phyloP scores from a whole-genome alignment of 37 sponge, comb jelly and placozoan species.

The Beroe ovata region DNA sequence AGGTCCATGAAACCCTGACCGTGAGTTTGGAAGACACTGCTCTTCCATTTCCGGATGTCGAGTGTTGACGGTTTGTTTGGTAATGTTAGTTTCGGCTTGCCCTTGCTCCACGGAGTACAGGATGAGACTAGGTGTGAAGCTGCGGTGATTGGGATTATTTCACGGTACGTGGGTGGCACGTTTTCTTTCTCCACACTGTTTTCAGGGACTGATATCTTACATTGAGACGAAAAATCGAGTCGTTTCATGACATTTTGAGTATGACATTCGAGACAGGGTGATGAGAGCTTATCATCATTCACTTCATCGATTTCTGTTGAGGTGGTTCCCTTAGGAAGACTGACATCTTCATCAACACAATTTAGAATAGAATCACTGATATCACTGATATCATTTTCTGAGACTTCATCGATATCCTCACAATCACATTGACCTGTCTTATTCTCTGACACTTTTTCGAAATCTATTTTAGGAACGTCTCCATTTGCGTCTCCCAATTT shows the following conservation, averaged over 20 bases:
- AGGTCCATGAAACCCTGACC: not conserved
- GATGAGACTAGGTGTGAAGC: constrained; percentile 7
- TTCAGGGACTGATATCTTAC: not conserved
- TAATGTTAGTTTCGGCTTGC: constrained; percentile 1
- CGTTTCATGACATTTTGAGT: constrained; percentile 54
- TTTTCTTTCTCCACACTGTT: not conserved
- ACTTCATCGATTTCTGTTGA: not conserved
- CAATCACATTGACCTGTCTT: not conserved
- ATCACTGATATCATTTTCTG: not conserved
- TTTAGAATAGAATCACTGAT: not conserved
- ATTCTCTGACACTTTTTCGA: not conserved
- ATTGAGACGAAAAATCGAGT: constrained; percentile 30
- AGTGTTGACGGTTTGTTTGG: not conserved
- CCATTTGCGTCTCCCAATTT: not conserved
- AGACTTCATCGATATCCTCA: not conserved
- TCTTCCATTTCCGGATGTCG: constrained; percentile 21
- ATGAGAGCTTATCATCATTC: not conserved
- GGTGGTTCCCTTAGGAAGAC: not conserved
- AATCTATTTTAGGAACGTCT: too few species aligned
- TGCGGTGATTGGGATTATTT: not conserved
- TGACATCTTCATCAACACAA: not conserved
- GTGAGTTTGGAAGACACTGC: not conserved
- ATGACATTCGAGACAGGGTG: constrained; percentile 25
- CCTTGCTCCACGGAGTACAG: constrained; percentile 32
- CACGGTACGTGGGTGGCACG: not conserved